Percentiles rank a stretch among this genome's conserved stretches.
phyloP scores from a whole-genome alignment of 2,888 invertebrate genomes.

The Iphiclides podalirius region DNA sequence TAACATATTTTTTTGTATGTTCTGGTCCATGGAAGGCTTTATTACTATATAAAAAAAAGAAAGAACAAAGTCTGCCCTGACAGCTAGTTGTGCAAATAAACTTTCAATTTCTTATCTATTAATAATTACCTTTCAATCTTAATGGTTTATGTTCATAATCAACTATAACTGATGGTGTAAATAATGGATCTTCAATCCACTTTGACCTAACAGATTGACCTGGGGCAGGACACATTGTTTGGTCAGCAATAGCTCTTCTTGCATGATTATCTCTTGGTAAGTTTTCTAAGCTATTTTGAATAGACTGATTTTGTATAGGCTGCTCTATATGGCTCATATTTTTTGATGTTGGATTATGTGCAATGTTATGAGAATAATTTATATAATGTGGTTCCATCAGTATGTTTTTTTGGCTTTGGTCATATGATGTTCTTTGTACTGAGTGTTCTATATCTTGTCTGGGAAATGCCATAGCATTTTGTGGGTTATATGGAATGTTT shows the following conservation, averaged over 20 bases:
- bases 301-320: conserved; percentile 35
- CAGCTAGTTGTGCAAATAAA: no score
- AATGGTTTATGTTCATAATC: conserved; percentile 85
- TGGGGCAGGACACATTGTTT: conserved; percentile 24
- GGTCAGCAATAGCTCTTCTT: conserved; percentile 25
- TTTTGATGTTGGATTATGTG: conserved; percentile 26
- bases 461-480: not conserved
- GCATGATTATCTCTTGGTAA: conserved; percentile 32
- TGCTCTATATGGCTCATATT: conserved; percentile 36
- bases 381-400: conserved; percentile 43
- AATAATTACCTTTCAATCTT: conserved; percentile 76
- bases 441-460: conserved; percentile 29
- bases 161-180: conserved; percentile 80
- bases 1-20: no score
- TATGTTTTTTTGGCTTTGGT: conserved; percentile 28
- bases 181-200: conserved; percentile 72
- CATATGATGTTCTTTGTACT: conserved; percentile 25
- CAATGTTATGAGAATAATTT: conserved; percentile 39
- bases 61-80: no score
- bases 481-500: conserved; percentile 33
- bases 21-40: no score
- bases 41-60: no score
- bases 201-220: conserved; percentile 37
- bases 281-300: conserved; percentile 35
- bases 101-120: no score